phyloP scores from a whole-genome alignment of 2,888 invertebrate genomes.

The Caenorhabditis panamensis region DNA sequence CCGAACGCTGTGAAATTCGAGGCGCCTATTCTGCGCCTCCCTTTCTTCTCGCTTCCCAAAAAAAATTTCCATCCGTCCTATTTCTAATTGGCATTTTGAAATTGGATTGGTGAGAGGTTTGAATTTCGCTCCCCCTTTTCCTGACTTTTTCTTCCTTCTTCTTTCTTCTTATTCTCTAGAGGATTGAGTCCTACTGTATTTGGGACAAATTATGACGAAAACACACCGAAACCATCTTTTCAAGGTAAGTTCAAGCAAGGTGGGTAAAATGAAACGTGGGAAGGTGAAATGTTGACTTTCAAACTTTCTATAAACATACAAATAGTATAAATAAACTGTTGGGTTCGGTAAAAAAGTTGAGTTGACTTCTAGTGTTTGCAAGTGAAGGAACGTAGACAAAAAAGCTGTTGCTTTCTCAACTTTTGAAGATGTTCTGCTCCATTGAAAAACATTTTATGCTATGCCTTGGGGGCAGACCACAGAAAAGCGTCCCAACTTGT shows the following conservation, averaged over 20 bases:
- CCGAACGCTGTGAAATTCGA: conserved; percentile 46
- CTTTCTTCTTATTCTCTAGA: not conserved
- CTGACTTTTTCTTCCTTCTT: not conserved
- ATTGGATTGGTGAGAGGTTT: conserved; percentile 39
- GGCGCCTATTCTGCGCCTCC: not conserved
- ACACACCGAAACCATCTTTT: conserved; percentile 35
- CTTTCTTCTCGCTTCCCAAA: not conserved
- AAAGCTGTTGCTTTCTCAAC: no score
- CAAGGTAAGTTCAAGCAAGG: conserved; percentile 36
- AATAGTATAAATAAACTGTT: not conserved
- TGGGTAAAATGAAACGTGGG: not conserved
- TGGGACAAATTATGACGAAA: conserved; percentile 43
- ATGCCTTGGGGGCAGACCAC: conserved; percentile 9
- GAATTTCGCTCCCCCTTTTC: conserved; percentile 8
- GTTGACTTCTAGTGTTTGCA: not conserved
- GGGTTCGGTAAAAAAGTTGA: not conserved
- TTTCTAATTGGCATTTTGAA: conserved; percentile 57
- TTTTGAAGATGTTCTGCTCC: no score
- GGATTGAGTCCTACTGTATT: conserved; percentile 1
- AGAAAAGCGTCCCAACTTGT: not conserved
- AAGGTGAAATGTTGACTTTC: not conserved
- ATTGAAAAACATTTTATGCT: conserved; percentile 14
- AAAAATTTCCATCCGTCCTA: conserved; percentile 31
- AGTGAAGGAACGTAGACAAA: not conserved
- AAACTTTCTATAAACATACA: conserved; percentile 1